Evolutionary conservation across 2,888 invertebrate species (phyloP).

Genomic region (Hesperia comma): DNA sequence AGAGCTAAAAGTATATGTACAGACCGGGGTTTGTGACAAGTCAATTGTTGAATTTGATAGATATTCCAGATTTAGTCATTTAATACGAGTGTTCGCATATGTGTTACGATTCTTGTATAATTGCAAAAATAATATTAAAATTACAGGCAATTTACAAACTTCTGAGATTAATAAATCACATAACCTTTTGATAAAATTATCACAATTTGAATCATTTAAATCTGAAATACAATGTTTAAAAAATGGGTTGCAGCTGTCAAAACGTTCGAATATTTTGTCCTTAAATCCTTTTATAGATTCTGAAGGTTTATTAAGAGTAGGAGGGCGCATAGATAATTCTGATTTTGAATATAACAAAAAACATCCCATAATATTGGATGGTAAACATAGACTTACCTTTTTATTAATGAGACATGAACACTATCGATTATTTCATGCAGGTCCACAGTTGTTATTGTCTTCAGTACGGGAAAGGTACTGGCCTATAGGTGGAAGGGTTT

Average conservation of each 20-base stretch:
- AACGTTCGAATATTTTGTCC: not conserved
- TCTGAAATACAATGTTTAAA: not conserved
- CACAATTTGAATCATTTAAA: not conserved
- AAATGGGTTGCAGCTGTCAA: not conserved
- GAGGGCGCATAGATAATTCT: not conserved
- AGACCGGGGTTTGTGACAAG: not conserved
- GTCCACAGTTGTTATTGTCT: too few species aligned
- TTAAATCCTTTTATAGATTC: not conserved
- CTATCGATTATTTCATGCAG: too few species aligned
- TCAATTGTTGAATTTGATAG: slow-evolving; percentile 1
- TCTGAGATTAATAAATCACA: slow-evolving; percentile 4
- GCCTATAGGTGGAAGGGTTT: not conserved
- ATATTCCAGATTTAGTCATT: not conserved
- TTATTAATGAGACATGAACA: too few species aligned
- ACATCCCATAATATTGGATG: too few species aligned
- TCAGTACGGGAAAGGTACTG: too few species aligned
- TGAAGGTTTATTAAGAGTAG: not conserved
- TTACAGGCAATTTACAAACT: not conserved
- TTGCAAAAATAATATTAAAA: not conserved
- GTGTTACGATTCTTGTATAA: slow-evolving; percentile 4
- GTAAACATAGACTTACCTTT: too few species aligned
- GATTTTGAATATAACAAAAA: not conserved
- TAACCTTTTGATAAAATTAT: not conserved
- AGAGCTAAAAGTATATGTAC: slow-evolving; percentile 2
- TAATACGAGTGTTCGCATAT: not conserved